These are phyloP conservation scores for Phyllotreta striolata DNA, from an alignment of 2,888 invertebrate species.

Conservation along the genomic window DNA sequence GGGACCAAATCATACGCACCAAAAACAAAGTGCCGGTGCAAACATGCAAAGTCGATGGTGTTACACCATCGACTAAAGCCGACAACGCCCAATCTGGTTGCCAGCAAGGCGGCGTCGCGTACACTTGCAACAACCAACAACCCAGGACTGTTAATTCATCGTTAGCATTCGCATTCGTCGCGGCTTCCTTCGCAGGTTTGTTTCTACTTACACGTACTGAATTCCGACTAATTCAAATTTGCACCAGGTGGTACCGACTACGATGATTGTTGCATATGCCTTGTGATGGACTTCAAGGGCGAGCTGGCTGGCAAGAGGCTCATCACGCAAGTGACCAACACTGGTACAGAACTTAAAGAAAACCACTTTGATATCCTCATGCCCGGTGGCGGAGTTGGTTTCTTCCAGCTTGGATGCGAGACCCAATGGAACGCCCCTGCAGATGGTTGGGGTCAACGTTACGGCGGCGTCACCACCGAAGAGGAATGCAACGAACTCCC, in stretches of 20 bases:
- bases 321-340: conserved; percentile 23
- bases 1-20: conserved; percentile 32
- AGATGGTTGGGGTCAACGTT: conserved; percentile 31
- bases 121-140: conserved; percentile 32
- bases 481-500: conserved; percentile 26
- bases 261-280: conserved; percentile 25
- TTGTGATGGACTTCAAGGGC: conserved; percentile 25
- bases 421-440: conserved; percentile 29
- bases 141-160: conserved; percentile 31
- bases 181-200: conserved; percentile 30
- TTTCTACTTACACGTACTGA: not conserved
- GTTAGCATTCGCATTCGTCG: conserved; percentile 25
- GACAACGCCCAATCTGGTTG: conserved; percentile 32
- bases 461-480: conserved; percentile 23
- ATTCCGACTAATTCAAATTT: not conserved
- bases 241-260: conserved; percentile 11
- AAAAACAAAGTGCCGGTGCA: conserved; percentile 29
- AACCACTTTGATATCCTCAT: conserved; percentile 32
- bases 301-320: conserved; percentile 15
- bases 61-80: conserved; percentile 8
- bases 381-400: conserved; percentile 32
- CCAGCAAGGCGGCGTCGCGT: conserved; percentile 34
- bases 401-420: conserved; percentile 9
- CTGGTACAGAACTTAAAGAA: conserved; percentile 6
- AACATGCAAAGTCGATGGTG: conserved; percentile 35